Conservation (phyloP, 2,113 vertebrate species). For the Cyprinodon tularosa region DNA sequence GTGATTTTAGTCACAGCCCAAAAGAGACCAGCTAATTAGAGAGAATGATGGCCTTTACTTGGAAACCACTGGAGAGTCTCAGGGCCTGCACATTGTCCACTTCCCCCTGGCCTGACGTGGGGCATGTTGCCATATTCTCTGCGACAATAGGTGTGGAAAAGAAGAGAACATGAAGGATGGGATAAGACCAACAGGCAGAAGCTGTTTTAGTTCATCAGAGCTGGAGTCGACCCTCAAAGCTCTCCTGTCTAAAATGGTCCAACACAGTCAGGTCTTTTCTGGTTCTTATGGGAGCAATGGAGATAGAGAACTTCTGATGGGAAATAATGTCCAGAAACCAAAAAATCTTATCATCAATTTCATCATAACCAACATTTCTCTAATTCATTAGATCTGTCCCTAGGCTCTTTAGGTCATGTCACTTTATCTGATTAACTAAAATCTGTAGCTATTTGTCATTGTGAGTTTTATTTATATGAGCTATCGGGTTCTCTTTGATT, state of each 20-base stretch:
- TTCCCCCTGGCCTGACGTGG: slow-evolving; percentile 68
- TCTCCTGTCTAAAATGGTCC: slow-evolving; percentile 32
- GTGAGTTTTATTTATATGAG: slow-evolving; percentile 76
- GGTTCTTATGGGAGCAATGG: not conserved
- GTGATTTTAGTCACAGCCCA: slow-evolving; percentile 88
- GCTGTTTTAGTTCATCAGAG: slow-evolving; percentile 5
- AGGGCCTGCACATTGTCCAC: slow-evolving; percentile 78
- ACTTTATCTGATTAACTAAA: slow-evolving; percentile 73
- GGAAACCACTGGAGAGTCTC: slow-evolving; percentile 80
- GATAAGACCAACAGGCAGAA: slow-evolving; percentile 30
- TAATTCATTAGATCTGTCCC: slow-evolving; percentile 39
- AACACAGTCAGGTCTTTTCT: slow-evolving; percentile 1
- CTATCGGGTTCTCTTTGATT: slow-evolving; percentile 57
- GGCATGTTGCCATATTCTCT: slow-evolving; percentile 67
- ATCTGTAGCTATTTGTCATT: slow-evolving; percentile 76
- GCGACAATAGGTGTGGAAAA: slow-evolving; percentile 54
- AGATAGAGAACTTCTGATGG: not conserved
- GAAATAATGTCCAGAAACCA: not conserved
- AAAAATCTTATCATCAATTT: slow-evolving; percentile 4
- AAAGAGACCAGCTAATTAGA: slow-evolving; percentile 91
- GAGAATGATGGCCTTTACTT: slow-evolving; percentile 93
- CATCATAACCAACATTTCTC: slow-evolving; percentile 1
- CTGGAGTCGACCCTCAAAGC: slow-evolving; percentile 20
- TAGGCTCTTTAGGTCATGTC: slow-evolving; percentile 60
- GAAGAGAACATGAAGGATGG: slow-evolving; percentile 32